Evolutionary conservation across 2,888 invertebrate genomes (phyloP).

Genomic region (Camponotus fellah): DNA sequence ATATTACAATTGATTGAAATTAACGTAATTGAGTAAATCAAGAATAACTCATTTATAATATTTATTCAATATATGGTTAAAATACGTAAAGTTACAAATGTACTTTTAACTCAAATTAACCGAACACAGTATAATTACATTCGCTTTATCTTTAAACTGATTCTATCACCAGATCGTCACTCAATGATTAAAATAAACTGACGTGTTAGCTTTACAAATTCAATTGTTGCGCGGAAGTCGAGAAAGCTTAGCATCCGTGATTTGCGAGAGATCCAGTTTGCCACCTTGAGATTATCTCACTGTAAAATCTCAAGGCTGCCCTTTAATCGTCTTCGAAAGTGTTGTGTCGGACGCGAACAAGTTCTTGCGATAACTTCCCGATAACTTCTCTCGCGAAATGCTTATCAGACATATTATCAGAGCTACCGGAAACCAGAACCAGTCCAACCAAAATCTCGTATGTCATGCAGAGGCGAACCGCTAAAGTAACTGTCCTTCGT

Average conservation of each 20-base stretch:
- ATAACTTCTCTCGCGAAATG: constrained; percentile 65
- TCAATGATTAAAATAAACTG: not conserved
- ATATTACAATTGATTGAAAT: too few relatives aligned
- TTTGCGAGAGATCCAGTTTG: not conserved
- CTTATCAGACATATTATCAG: constrained; percentile 68
- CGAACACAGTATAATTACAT: too few relatives aligned
- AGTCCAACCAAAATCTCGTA: constrained; percentile 60
- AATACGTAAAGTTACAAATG: too few relatives aligned
- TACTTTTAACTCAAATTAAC: too few relatives aligned
- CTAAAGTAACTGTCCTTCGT: constrained; percentile 72
- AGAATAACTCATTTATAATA: too few relatives aligned
- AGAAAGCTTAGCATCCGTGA: not conserved
- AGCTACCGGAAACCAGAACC: constrained; percentile 69
- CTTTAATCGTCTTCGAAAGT: constrained; percentile 11
- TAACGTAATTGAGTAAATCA: too few relatives aligned
- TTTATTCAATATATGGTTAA: too few relatives aligned
- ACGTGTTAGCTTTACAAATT: not conserved
- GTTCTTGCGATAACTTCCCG: constrained; percentile 37
- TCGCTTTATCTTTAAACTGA: too few relatives aligned
- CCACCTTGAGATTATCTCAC: constrained; percentile 52
- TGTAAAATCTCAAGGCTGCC: constrained; percentile 53
- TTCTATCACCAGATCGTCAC: not conserved
- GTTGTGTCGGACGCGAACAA: constrained; percentile 34
- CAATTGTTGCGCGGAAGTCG: not conserved
- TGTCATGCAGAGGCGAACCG: constrained; percentile 46